These are phyloP conservation scores for Larimichthys crocea DNA, from an alignment of 2,113 vertebrate genomes.

Conservation along the genomic window DNA sequence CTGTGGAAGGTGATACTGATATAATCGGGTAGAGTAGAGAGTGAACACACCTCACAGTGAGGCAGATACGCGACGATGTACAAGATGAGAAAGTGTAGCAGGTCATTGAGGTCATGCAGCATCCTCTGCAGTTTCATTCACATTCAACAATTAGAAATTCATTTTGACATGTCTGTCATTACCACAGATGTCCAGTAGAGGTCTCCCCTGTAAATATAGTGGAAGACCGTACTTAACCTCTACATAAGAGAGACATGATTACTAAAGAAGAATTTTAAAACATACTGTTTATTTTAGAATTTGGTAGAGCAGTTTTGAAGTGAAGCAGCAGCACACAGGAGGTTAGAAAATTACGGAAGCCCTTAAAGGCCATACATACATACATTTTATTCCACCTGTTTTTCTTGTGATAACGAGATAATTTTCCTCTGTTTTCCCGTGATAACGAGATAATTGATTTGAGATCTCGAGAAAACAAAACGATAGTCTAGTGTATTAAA, in stretches of 20 bases:
- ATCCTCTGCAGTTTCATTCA: neutral
- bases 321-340: neutral
- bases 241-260: neutral
- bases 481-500: too few relatives aligned
- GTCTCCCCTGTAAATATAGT: constrained; percentile 3
- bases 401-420: too few relatives aligned
- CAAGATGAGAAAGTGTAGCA: neutral
- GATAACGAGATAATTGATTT: too few relatives aligned
- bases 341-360: neutral
- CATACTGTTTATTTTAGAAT: neutral
- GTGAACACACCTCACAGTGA: neutral
- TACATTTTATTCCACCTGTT: too few relatives aligned
- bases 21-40: neutral
- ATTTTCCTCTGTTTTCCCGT: too few relatives aligned
- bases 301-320: too few relatives aligned
- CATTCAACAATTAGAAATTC: neutral
- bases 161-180: neutral
- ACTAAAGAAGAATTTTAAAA: neutral
- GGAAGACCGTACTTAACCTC: neutral
- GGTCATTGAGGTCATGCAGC: neutral
- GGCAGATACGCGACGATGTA: neutral
- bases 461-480: too few relatives aligned
- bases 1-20: too few relatives aligned
- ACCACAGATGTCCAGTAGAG: constrained; percentile 41
- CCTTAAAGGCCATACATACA: too few relatives aligned